Conservation (phyloP, 2,797 vertebrate genomes). For the Crenuchus spilurus region DNA sequence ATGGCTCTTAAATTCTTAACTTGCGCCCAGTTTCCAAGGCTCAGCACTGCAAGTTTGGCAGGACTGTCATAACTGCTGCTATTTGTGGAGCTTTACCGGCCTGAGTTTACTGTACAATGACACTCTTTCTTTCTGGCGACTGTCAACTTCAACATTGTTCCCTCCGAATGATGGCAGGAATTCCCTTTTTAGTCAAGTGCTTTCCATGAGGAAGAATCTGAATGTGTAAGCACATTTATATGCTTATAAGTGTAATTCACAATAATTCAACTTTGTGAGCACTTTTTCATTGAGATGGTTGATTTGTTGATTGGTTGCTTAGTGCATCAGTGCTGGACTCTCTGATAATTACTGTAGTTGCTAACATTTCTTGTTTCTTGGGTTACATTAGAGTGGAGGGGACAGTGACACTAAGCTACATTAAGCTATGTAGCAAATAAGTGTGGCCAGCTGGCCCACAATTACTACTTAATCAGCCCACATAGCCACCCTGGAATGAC, state of each 20-base stretch:
- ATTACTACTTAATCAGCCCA: no score
- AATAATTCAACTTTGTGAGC: no score
- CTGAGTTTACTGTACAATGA: not conserved
- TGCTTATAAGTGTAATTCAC: not conserved
- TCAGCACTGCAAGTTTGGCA: conserved; percentile 34
- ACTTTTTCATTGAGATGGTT: not conserved
- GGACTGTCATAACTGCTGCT: conserved; percentile 28
- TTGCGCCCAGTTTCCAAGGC: conserved; percentile 4
- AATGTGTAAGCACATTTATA: not conserved
- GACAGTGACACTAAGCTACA: no score
- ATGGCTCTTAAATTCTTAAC: conserved; percentile 23
- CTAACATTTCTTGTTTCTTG: no score
- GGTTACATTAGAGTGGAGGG: no score
- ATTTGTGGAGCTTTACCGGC: not conserved
- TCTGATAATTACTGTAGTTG: no score
- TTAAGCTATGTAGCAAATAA: no score
- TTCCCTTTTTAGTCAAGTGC: conserved; percentile 21
- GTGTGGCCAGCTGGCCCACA: no score
- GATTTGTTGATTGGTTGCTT: not conserved
- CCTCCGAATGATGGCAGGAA: conserved; percentile 16
- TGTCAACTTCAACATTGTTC: conserved; percentile 14
- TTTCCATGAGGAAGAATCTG: conserved; percentile 1
- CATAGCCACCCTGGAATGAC: no score
- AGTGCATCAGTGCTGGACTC: not conserved
- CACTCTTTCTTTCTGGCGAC: conserved; percentile 10